A percentile compares a stretch with the other conserved stretches of the same genome.
These are phyloP conservation scores for Centruroides sculpturatus DNA, from an alignment of 1,140 invertebrate genomes.

Conservation along the genomic window DNA sequence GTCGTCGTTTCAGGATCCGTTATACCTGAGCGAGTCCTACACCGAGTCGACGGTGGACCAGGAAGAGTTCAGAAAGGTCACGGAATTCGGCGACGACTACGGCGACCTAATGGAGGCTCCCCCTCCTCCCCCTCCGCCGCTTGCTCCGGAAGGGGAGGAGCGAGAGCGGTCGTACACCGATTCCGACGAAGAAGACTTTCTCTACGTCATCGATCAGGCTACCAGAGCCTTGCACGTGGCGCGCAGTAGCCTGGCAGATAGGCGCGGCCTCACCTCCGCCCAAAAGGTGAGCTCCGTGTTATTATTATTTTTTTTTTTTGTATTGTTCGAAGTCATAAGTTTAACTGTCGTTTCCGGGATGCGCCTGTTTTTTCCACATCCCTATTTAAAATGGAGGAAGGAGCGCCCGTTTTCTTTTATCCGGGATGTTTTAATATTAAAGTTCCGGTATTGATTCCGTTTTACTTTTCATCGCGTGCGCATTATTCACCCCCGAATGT, in stretches of 20 bases:
- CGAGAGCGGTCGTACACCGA: background rate
- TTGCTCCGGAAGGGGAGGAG: too few relatives aligned
- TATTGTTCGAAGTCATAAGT: too few relatives aligned
- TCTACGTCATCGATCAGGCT: conserved; percentile 4
- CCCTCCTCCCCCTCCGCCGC: background rate
- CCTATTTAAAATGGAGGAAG: too few relatives aligned
- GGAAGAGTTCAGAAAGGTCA: conserved; percentile 57
- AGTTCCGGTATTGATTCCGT: too few relatives aligned
- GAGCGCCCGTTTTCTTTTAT: too few relatives aligned
- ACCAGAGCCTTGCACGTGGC: conserved; percentile 1
- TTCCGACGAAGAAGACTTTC: conserved; percentile 7
- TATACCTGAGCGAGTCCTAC: conserved; percentile 78
- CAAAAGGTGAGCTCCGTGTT: background rate
- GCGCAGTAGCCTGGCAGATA: background rate
- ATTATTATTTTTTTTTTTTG: too few relatives aligned
- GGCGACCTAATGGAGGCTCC: conserved; percentile 66
- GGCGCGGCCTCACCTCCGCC: conserved; percentile 2
- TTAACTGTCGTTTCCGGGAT: too few relatives aligned
- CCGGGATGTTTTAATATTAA: too few relatives aligned
- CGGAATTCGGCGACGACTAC: conserved; percentile 84
- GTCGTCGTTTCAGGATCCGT: conserved; percentile 43
- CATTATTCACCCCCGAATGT: too few relatives aligned
- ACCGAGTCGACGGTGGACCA: conserved; percentile 68
- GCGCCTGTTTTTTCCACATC: too few relatives aligned
- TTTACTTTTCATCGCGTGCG: too few relatives aligned